These are phyloP conservation scores for Drosophila persimilis DNA, from an alignment of 1,140 invertebrate genomes.

Conservation along the genomic window DNA sequence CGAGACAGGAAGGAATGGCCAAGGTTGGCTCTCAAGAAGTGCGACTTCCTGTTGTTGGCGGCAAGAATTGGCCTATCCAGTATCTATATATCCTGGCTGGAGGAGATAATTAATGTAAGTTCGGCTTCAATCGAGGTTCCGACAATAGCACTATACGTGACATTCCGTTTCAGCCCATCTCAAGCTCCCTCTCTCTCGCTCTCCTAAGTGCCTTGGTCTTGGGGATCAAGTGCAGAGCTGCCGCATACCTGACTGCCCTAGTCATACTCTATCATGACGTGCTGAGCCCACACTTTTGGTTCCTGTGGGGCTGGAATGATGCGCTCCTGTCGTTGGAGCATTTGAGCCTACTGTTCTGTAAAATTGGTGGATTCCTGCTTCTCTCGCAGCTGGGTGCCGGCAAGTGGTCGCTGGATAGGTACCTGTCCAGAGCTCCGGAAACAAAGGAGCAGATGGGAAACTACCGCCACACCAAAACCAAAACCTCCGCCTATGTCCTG, in stretches of 20 bases:
- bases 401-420: constrained; percentile 50
- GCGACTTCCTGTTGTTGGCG: constrained; percentile 6
- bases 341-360: constrained; percentile 18
- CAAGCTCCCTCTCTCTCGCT: not conserved
- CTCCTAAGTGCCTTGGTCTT: constrained; percentile 7
- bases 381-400: constrained; percentile 41
- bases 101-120: constrained; percentile 17
- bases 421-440: not conserved
- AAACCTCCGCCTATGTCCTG: not conserved
- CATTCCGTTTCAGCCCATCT: constrained; percentile 5
- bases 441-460: constrained; percentile 3
- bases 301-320: constrained; percentile 49
- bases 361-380: constrained; percentile 40
- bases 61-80: constrained; percentile 30
- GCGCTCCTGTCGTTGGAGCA: constrained; percentile 35
- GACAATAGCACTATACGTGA: no score
- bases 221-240: constrained; percentile 25
- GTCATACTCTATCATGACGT: constrained; percentile 19
- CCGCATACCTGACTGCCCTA: constrained; percentile 6
- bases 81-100: constrained; percentile 26
- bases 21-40: not conserved
- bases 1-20: not conserved
- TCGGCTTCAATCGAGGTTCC: not conserved
- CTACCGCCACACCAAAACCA: constrained; percentile 15
- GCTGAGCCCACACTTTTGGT: constrained; percentile 2